phyloP scores from a whole-genome alignment of 2,888 invertebrate genomes.

The Coelogynopora nodosa region DNA sequence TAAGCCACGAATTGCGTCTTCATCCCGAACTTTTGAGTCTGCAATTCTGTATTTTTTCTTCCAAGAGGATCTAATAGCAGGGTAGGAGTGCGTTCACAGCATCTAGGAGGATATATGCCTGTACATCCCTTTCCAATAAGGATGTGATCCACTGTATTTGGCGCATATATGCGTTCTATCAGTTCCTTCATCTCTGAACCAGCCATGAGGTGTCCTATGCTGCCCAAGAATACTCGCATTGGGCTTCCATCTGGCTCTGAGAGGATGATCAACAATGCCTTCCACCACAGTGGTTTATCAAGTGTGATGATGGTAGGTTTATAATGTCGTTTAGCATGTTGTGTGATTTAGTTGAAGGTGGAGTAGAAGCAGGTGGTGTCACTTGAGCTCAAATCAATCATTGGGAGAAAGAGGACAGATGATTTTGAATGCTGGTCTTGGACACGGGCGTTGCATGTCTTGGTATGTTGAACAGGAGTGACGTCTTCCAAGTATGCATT shows the following conservation, averaged over 20 bases:
- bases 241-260: too few species aligned
- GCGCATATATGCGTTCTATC: not conserved
- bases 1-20: not conserved
- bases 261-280: too few species aligned
- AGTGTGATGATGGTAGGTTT: too few species aligned
- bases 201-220: not conserved
- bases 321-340: too few species aligned
- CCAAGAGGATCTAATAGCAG: not conserved
- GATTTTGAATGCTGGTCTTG: not conserved
- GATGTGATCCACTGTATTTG: not conserved
- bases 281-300: too few species aligned
- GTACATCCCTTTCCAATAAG: not conserved
- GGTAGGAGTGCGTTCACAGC: not conserved
- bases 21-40: not conserved
- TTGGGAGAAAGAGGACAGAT: not conserved
- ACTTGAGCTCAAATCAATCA: not conserved
- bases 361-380: not conserved
- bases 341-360: not conserved
- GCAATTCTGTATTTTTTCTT: not conserved
- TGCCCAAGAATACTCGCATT: too few species aligned
- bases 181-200: not conserved
- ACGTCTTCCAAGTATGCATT: not conserved
- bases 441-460: not conserved
- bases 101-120: not conserved
- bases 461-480: not conserved